Evolutionary conservation across 2,888 invertebrate genomes (phyloP), one percentile per base, ranked within the genome.

Genomic region (Eristalis arbustorum): DNA sequence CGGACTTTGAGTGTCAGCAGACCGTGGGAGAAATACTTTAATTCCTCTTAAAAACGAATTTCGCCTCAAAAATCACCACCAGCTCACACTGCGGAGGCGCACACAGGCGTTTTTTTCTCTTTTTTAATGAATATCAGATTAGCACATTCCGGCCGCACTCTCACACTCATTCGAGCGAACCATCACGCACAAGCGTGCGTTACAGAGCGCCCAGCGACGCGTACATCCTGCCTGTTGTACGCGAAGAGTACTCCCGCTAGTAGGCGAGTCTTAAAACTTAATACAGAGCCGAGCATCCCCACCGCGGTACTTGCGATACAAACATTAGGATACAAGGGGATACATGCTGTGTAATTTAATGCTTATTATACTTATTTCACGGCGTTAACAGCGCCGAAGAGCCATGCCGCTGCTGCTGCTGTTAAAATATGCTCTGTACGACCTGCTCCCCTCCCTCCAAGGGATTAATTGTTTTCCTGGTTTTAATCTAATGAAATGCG

Each of bases 401-500:
- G 23, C 28, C 59, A 31, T 56, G 22, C n/a, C 18, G 56, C 37
- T 62, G 62, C 61, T 56, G 22, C n/a, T 14, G 56, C 37, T 62
- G 62, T 66, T 57, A 56, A 69, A 77, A 31, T 61, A 31, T 28
- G 34, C 57, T 23, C 40, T 14, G 23, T 13, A 31, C 23, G 22
- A 14, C 62, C 57, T 57, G 57, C 59, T 40, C 23, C 56, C 4
- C 57, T 25, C 10, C 37, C 37, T 59, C 31, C n/a, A 63, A 18
- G 40, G 64, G 64, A 56, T 78, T 78, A 72, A 78, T 78, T 78
- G 66, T 71, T 78, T 64, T 72, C 71, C 78, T 72, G 64, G 71
- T 59, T 72, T 72, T 78, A 78, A 71, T 78, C 71, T 78, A 72
- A 72, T 78, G 63, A 78, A 78, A 78, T 78, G 71, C 78, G 71